Evolutionary conservation across 2,888 invertebrate genomes (phyloP).

Genomic region (Tinea pellionella): DNA sequence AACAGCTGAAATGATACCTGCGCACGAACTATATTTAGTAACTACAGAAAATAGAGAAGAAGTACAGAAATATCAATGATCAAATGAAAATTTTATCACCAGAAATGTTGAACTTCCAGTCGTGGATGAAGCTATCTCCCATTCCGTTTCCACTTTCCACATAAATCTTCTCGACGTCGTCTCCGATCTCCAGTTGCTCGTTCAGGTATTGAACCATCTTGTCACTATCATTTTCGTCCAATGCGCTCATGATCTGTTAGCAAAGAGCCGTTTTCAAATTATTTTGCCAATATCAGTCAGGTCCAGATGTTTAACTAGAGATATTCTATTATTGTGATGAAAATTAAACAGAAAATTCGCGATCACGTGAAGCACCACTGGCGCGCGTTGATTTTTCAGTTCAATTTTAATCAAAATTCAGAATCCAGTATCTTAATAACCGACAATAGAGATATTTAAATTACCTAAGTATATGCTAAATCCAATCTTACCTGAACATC

Average conservation of each 20-base stretch:
- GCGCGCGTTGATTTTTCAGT: too few species aligned
- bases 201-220: constrained; percentile 65
- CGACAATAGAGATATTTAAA: too few species aligned
- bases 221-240: constrained; percentile 21
- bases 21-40: constrained; percentile 18
- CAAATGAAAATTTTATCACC: constrained; percentile 32
- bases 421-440: too few species aligned
- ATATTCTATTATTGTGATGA: too few species aligned
- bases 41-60: constrained; percentile 13
- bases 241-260: constrained; percentile 30
- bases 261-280: too few species aligned
- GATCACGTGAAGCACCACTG: too few species aligned
- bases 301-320: too few species aligned
- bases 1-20: constrained; percentile 82
- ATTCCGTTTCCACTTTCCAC: constrained; percentile 86
- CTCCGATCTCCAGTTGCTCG: constrained; percentile 85
- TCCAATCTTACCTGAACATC: constrained; percentile 15
- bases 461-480: too few species aligned
- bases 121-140: constrained; percentile 89
- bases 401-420: too few species aligned
- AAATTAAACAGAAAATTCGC: too few species aligned
- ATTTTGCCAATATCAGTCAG: too few species aligned
- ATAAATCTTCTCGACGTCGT: constrained; percentile 84
- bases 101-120: constrained; percentile 82
- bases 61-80: too few species aligned